Base-by-base conservation (phyloP, 92 coral and sea anemone species). In the Parazoanthus swiftii region DNA sequence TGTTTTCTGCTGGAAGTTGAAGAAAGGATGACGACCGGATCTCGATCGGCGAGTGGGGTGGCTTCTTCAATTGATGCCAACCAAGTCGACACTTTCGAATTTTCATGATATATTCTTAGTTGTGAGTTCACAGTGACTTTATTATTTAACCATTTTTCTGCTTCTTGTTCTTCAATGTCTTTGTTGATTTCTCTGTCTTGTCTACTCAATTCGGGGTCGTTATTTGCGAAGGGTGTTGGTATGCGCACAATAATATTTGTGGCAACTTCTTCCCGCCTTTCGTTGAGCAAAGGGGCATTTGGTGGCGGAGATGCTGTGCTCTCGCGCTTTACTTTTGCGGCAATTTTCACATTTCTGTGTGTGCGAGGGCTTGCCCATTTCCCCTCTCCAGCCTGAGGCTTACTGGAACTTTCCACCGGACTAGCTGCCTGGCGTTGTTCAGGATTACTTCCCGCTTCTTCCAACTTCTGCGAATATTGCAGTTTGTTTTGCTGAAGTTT, bases 401-500 rank as follows among this genome's bases (percentile, higher is more conserved):
- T 79, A 26, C 35, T 8, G 25, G 36, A 42, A 79, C 63, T 29
- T 44, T 23, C 63, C 38, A 46, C 37, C 15, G 63, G 36, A 46
- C 11, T 44, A 2, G 67, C 16, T 5, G 5, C 63, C 16, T 6
- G 82, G 3, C 20, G 8, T n/a, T 48, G 59, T 51, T 79, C 67
- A 3, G 33, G 66, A 48, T 46, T 79, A 42, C 5, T 79, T 50
- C 63, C 82, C 67, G 63, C 66, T 79, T 79, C 91, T 2, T 89
- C 85, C 82, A 85, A 91, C 25, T 89, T 89, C 36, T 85, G 50
- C 73, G 79, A 81, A 85, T 85, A 86, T 70, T 80, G 88, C 6
- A 1, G 77, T 74, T 88, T 89, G 14, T 91, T 86, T 72, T 79
- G 86, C 54, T 86, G 89, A 20, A 89, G 91, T 38, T 86, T 91